These are phyloP conservation scores for Muntiacus muntjak DNA, from an alignment of 2,113 vertebrate genomes.

Conservation along the genomic window DNA sequence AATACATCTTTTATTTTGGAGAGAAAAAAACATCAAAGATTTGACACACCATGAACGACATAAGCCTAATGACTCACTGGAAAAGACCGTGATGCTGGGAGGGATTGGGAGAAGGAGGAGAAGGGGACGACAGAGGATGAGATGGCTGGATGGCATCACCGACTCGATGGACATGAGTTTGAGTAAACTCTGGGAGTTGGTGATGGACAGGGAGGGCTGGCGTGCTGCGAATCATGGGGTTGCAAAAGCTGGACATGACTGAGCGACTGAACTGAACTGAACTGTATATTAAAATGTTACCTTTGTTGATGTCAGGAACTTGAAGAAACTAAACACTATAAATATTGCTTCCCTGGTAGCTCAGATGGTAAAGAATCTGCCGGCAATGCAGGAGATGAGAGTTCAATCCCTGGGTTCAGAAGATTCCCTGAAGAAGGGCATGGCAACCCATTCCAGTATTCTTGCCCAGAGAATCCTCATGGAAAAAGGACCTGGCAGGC, in stretches of 20 bases:
- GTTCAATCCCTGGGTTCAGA: neutral
- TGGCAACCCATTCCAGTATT: neutral
- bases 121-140: too few relatives aligned
- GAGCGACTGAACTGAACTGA: too few relatives aligned
- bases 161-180: too few relatives aligned
- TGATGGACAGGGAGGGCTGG: too few relatives aligned
- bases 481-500: neutral
- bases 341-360: neutral
- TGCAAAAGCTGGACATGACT: too few relatives aligned
- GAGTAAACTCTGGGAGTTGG: too few relatives aligned
- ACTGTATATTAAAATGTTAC: neutral
- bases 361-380: neutral
- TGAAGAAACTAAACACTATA: neutral
- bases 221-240: too few relatives aligned
- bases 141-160: too few relatives aligned
- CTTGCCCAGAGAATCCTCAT: neutral
- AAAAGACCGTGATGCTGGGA: too few relatives aligned
- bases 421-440: neutral
- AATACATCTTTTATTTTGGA: neutral
- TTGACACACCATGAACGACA: neutral
- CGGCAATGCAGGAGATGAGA: neutral
- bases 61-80: neutral
- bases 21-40: neutral
- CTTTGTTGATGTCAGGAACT: neutral
- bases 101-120: too few relatives aligned